A percentile compares a stretch with the other conserved stretches of the same genome.
phyloP scores from a whole-genome alignment of 1,140 invertebrate genomes.

The Neotoxoptera formosana region DNA sequence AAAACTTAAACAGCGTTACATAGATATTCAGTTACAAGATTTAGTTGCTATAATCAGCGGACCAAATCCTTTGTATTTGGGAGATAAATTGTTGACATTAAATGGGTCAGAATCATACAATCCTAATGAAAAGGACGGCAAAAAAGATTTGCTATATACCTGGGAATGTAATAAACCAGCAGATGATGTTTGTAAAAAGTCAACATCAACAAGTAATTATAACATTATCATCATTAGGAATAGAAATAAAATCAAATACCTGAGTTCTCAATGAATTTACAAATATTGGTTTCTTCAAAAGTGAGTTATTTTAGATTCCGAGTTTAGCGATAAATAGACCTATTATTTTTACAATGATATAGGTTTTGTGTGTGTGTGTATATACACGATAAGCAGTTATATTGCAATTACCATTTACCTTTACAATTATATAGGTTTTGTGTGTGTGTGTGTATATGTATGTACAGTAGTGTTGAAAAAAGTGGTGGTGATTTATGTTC shows the following conservation, averaged over 20 bases:
- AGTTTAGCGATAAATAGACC: no score
- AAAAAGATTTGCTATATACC: background rate
- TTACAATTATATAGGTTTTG: no score
- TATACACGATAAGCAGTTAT: no score
- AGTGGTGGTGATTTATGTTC: no score
- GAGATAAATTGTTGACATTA: background rate
- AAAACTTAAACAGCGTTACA: background rate
- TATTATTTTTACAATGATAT: no score
- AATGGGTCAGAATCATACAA: background rate
- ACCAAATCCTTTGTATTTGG: background rate
- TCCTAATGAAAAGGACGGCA: background rate
- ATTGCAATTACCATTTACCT: no score
- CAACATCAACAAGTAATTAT: background rate
- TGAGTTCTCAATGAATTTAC: background rate
- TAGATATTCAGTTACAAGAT: background rate
- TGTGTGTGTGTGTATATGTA: no score
- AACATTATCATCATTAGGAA: background rate
- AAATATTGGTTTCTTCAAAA: background rate
- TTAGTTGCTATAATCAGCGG: background rate
- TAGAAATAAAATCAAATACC: background rate
- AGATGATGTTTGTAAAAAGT: background rate
- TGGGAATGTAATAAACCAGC: background rate
- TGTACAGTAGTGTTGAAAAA: no score
- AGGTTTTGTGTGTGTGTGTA: no score
- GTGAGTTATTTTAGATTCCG: no score